Percentiles rank a stretch among this genome's conserved stretches.
phyloP scores from a whole-genome alignment of 92 coral and sea anemone genomes.

The Bergia sp. region DNA sequence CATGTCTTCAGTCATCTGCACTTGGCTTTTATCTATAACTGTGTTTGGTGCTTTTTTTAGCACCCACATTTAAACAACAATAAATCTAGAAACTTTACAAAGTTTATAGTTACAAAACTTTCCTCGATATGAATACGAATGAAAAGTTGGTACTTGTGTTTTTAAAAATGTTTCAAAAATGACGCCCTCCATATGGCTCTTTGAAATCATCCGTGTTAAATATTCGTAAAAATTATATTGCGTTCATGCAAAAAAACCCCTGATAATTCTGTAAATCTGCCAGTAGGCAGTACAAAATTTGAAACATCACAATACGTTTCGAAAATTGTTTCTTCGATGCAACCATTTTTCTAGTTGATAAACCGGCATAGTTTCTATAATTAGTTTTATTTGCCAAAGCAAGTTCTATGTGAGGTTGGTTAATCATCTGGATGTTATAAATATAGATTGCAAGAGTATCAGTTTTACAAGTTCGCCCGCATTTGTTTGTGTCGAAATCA shows the following conservation, averaged over 20 bases:
- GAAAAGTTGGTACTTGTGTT: no score
- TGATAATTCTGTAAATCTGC: neutral
- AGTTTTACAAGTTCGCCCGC: neutral
- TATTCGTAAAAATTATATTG: no score
- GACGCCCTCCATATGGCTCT: no score
- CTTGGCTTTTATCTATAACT: neutral
- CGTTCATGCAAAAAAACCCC: no score
- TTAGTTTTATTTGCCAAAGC: neutral
- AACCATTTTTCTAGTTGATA: neutral
- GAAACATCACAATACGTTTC: neutral
- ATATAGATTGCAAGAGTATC: neutral
- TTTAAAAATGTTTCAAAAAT: no score
- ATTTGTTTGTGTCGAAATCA: neutral
- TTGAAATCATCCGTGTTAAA: no score
- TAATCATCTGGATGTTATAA: neutral
- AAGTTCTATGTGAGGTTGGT: neutral
- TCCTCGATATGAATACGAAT: no score
- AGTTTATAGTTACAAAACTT: neutral
- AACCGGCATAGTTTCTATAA: constrained; percentile 1
- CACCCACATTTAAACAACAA: constrained; percentile 21
- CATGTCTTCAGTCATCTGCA: neutral
- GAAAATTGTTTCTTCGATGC: neutral
- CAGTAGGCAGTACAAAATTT: neutral
- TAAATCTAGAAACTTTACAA: constrained; percentile 21
- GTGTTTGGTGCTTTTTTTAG: constrained; percentile 10